Percentiles rank a stretch among this genome's conserved stretches.
These are phyloP conservation scores for Oncorhynchus clarkii DNA, from an alignment of 2,113 vertebrate genomes.

Conservation along the genomic window DNA sequence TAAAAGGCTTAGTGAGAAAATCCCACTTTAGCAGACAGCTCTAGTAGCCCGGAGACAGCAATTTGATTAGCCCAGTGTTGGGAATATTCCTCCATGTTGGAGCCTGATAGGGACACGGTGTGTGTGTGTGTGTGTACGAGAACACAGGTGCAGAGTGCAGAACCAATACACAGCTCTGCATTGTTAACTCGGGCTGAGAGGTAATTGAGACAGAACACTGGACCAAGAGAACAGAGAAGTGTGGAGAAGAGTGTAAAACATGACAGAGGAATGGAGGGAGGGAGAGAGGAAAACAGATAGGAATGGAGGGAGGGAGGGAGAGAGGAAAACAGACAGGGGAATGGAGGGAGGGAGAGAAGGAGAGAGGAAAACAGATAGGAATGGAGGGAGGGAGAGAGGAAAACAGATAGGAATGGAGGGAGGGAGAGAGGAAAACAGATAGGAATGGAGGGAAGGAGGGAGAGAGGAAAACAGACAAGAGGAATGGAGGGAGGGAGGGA, in stretches of 20 bases:
- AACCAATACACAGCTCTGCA: background rate
- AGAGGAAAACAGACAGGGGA: too few relatives aligned
- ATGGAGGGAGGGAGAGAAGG: background rate
- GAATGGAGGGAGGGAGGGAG: too few relatives aligned
- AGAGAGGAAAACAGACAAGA: too few relatives aligned
- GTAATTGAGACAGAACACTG: background rate
- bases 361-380: background rate
- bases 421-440: background rate
- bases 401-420: too few relatives aligned
- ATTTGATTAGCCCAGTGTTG: constrained; percentile 13
- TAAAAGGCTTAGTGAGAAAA: constrained; percentile 25
- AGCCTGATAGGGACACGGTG: constrained; percentile 2
- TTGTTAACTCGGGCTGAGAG: constrained; percentile 9
- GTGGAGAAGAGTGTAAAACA: background rate
- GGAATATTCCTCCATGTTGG: background rate
- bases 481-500: background rate
- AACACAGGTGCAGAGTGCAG: constrained; percentile 13
- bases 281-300: background rate
- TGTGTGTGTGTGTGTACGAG: background rate
- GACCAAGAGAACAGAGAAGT: background rate
- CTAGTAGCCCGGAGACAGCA: constrained; percentile 9
- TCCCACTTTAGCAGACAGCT: constrained; percentile 9
- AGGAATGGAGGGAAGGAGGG: background rate
- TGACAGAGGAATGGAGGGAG: constrained; percentile 1
- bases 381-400: constrained; percentile 3